Base-by-base conservation (phyloP, 2,888 invertebrate species). In the Meandrusa payeni region DNA sequence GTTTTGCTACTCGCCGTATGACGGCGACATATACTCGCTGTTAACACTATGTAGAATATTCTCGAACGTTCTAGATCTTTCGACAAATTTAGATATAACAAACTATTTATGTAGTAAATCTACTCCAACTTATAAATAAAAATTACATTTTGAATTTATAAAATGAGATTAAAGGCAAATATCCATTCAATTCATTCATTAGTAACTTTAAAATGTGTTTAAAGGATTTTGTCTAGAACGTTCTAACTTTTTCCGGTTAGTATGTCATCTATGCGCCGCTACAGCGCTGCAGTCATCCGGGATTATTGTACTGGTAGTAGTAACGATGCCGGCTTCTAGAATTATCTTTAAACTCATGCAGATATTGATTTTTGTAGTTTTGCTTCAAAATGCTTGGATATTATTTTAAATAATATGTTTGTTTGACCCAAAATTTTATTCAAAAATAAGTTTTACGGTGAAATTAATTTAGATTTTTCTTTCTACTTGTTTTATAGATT, bases 21-120 rank as follows among this genome's bases (percentile, higher is more conserved):
- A 53, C 54, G 61, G 57, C 77, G 59, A 33, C 33, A 51, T n/a
- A 1, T n/a, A 12, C 50, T 39, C 11, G 1, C 26, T 46, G 50
- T 42, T 26, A 3, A 33, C 31, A 3, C 15, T 29, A 27, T 46
- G 41, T 49, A 0, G 61, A 40, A 40, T 10, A 4, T 50, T 57
- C 46, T 57, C 52, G 82, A 83, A 73, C 20, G 28, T 55, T 81
- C 78, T 69, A 48, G 80, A 80, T 72, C 32, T 20, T 63, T 80
- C 81, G 46, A 53, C 77, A 74, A 66, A 22, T 29, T 64, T 69
- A 3, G 3, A 6, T 2, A 1, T 3, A 9, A 12, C 10, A 2
- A 2, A 3, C 2, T 10, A 48, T 27, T 59, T 48, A 22, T 62
- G 48, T 52, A 56, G 61, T 40, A 59, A 65, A 60, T 2, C 24